Percentiles rank a stretch among this genome's conserved stretches.
These are phyloP conservation scores for Ageneiosus marmoratus DNA, from an alignment of 2,113 vertebrate species.

Conservation along the genomic window DNA sequence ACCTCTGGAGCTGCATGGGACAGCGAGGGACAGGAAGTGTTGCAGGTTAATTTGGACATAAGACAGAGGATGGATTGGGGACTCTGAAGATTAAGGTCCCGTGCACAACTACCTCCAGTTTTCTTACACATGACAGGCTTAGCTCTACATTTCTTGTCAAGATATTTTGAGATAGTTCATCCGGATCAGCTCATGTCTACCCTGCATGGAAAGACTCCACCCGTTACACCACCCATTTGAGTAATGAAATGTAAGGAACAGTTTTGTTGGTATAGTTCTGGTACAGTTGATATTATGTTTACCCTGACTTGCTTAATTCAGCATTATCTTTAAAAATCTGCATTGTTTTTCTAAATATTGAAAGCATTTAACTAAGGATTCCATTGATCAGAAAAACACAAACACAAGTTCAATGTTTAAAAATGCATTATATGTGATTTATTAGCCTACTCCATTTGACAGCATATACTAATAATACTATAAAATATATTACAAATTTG, in stretches of 20 bases:
- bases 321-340: not conserved
- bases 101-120: not conserved
- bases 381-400: constrained; percentile 35
- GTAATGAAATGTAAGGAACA: not conserved
- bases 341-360: not conserved
- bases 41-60: not conserved
- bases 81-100: not conserved
- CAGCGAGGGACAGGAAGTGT: constrained; percentile 4
- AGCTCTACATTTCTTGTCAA: not conserved
- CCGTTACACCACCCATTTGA: no score
- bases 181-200: not conserved
- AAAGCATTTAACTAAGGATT: not conserved
- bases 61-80: not conserved
- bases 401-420: constrained; percentile 35
- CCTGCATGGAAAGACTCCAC: not conserved
- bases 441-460: constrained; percentile 37
- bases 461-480: constrained; percentile 40
- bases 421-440: constrained; percentile 37
- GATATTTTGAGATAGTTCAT: not conserved
- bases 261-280: not conserved
- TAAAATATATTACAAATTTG: constrained; percentile 36
- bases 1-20: constrained; percentile 72
- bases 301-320: not conserved
- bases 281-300: not conserved
- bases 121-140: not conserved